phyloP scores from a whole-genome alignment of 2,888 invertebrate genomes.

The Stenodera caucasica region DNA sequence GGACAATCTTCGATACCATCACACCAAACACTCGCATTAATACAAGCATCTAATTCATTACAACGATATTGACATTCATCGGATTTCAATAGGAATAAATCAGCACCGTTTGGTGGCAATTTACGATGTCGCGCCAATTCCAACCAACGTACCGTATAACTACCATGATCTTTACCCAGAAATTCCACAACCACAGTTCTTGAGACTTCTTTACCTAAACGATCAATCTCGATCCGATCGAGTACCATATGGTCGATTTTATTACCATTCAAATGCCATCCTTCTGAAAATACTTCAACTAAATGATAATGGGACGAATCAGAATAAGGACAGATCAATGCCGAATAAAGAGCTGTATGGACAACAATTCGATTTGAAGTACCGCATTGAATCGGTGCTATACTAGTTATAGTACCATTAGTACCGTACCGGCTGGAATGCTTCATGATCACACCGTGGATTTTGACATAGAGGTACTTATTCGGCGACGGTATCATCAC shows the following conservation, averaged over 20 bases:
- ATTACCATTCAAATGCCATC: constrained; percentile 63
- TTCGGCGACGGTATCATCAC: constrained; percentile 75
- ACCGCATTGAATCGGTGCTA: constrained; percentile 62
- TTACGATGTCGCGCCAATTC: constrained; percentile 66
- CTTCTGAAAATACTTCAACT: constrained; percentile 83
- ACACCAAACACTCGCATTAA: constrained; percentile 78
- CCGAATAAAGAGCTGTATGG: constrained; percentile 65
- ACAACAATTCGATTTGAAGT: constrained; percentile 79
- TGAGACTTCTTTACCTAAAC: constrained; percentile 65
- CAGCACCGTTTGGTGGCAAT: constrained; percentile 61
- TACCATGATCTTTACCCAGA: constrained; percentile 72
- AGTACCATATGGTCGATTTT: constrained; percentile 45
- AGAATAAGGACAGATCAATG: constrained; percentile 64
- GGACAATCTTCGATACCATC: constrained; percentile 79
- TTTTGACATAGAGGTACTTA: constrained; percentile 77
- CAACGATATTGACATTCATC: constrained; percentile 78
- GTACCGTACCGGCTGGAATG: constrained; percentile 58
- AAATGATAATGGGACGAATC: constrained; percentile 62
- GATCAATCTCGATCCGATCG: constrained; percentile 60
- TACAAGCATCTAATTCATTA: constrained; percentile 79
- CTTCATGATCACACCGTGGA: constrained; percentile 63
- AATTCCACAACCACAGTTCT: constrained; percentile 79
- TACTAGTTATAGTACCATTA: constrained; percentile 57
- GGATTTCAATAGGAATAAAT: constrained; percentile 59
- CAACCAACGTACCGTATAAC: constrained; percentile 80